Evolutionary conservation across 2,113 vertebrate species (phyloP), one percentile per base, ranked within the genome.

Genomic region (Castor canadensis): DNA sequence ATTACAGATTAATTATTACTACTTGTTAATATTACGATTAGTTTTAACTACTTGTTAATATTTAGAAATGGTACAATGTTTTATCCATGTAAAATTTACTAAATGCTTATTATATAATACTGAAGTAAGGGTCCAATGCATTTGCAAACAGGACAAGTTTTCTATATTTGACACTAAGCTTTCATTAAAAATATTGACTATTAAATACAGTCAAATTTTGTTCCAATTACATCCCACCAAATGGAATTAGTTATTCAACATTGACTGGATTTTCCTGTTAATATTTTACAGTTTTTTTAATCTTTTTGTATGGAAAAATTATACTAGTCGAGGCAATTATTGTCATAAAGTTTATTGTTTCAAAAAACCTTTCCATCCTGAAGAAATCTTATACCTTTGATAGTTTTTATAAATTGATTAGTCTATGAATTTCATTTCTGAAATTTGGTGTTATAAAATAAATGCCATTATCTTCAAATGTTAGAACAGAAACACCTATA

Each of bases 101-200:
- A 47, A 84, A 71, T 87, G 9, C 16, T 24, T 56, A 38, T 49
- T 11, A 52, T 35, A 38, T 0, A 69, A 13, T 71, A 1, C 12
- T 76, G 30, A 90, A 94, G 71, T 84, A 84, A 73, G 64, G 1
- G n/a, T 81, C 6, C 95, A 79, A 60, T 19, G 60, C 0, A 16
- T 60, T 87, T 71, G 1, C 0, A 95, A 76, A 72, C 66, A 92
- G 84, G 35, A 87, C 15, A 26, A 60, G 58, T 26, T 60, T 60
- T 91, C 79, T 9, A 71, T 28, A 56, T 38, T 93, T 83, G 15
- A 81, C 43, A 85, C n/a, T 89, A 79, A 83, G 16, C 3, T 87
- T 95, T 95, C 19, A 54, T 80, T 80, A 64, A 95, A 80, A 90
- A 43, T 54, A 60, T 75, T 92, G 85, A 85, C 22, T 60, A 87